Conservation (phyloP, 2,888 invertebrate genomes). For the Tholera decimalis region DNA sequence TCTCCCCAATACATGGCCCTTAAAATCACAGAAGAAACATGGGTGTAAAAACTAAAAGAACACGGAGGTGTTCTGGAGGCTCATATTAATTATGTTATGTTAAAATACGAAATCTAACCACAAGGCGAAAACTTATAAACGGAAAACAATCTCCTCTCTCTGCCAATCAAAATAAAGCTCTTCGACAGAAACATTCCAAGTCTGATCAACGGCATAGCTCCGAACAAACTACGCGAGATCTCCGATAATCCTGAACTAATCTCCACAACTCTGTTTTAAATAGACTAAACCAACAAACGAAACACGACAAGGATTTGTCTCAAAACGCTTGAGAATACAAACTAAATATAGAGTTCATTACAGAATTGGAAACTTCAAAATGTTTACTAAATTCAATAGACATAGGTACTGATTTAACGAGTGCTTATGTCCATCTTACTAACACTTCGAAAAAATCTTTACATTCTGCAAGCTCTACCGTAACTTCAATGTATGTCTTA, state of each 20-base stretch:
- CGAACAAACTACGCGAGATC: constrained; percentile 41
- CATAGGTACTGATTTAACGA: constrained; percentile 18
- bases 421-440: constrained; percentile 1
- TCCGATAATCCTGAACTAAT: constrained; percentile 49
- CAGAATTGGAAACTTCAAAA: constrained; percentile 21
- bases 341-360: constrained; percentile 46
- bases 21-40: no score
- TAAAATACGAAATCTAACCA: neutral
- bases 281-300: constrained; percentile 64
- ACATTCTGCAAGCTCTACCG: no score
- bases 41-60: no score
- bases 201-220: constrained; percentile 21
- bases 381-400: constrained; percentile 26
- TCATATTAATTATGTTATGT: no score
- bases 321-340: constrained; percentile 43
- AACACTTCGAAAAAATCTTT: no score
- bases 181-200: constrained; percentile 15
- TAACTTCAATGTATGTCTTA: no score
- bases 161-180: constrained; percentile 35
- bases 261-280: constrained; percentile 58
- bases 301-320: constrained; percentile 55
- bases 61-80: no score
- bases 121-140: neutral
- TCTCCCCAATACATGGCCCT: no score
- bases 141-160: neutral